Evolutionary conservation across 1,140 invertebrate genomes (phyloP).

Genomic region (Dryas iulia): DNA sequence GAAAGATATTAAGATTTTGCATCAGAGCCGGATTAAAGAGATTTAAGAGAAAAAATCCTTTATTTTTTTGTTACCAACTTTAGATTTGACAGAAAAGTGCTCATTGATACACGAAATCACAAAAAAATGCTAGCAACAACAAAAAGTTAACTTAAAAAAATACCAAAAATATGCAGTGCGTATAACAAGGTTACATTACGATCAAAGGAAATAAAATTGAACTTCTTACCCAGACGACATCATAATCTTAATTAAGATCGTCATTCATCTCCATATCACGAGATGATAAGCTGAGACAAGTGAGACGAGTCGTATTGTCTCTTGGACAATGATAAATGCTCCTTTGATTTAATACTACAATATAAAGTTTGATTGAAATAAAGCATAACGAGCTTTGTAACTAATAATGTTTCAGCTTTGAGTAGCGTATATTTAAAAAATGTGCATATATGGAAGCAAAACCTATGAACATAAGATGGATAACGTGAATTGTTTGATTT

Average conservation of each 20-base stretch:
- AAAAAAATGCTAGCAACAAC: too few species aligned
- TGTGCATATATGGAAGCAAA: not conserved
- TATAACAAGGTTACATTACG: not conserved
- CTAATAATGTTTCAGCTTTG: not conserved
- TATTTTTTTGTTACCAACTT: too few species aligned
- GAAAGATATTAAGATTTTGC: too few species aligned
- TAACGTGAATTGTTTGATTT: too few species aligned
- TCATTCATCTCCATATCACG: slow-evolving; percentile 4
- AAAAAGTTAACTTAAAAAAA: not conserved
- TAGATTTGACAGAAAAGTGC: too few species aligned
- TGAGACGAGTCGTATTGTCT: slow-evolving; percentile 10
- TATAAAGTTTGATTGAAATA: slow-evolving; percentile 4
- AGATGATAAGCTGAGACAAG: slow-evolving; percentile 10
- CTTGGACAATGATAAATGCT: slow-evolving; percentile 18
- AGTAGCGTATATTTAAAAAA: not conserved
- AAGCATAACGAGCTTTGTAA: not conserved
- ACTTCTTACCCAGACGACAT: not conserved
- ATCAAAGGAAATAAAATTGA: not conserved
- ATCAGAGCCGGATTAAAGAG: too few species aligned
- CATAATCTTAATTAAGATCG: slow-evolving; percentile 16
- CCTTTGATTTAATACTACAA: slow-evolving; percentile 14
- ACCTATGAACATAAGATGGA: too few species aligned
- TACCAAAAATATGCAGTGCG: not conserved
- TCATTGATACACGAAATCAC: too few species aligned
- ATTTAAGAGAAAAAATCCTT: too few species aligned